Conservation (phyloP, 2,888 invertebrate species). For the Melipona bicolor region DNA sequence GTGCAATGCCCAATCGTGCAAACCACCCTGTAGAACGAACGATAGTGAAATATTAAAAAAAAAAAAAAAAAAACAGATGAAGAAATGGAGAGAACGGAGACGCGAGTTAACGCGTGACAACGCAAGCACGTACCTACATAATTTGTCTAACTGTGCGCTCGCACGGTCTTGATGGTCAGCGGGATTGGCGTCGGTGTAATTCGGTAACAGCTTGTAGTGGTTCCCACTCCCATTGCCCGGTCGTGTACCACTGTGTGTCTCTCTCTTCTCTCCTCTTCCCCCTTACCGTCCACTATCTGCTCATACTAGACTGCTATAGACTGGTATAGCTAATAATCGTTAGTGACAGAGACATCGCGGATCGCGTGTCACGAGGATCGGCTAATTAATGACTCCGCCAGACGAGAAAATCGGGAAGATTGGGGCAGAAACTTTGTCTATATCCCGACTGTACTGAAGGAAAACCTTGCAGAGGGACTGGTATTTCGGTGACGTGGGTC, state of each 20-base stretch:
- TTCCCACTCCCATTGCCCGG: conserved; percentile 71
- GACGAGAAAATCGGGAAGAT: conserved; percentile 2
- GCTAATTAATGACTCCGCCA: conserved; percentile 54
- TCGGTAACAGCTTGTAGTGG: conserved; percentile 77
- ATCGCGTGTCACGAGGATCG: conserved; percentile 44
- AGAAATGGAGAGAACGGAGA: conserved; percentile 2
- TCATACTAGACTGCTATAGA: conserved; percentile 60
- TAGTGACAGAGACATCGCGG: conserved; percentile 69
- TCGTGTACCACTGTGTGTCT: conserved; percentile 65
- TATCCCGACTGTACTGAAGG: neutral
- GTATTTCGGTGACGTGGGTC: too few relatives aligned
- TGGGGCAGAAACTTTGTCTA: neutral
- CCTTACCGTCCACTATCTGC: conserved; percentile 38
- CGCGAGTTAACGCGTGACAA: conserved; percentile 62
- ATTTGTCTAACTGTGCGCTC: conserved; percentile 73
- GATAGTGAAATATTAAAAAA: neutral
- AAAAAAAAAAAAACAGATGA: neutral
- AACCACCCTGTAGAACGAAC: too few relatives aligned
- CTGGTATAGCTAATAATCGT: conserved; percentile 72
- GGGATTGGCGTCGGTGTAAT: conserved; percentile 74
- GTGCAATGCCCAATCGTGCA: too few relatives aligned
- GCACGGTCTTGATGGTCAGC: conserved; percentile 69
- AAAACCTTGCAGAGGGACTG: too few relatives aligned
- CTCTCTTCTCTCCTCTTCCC: neutral
- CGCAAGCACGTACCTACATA: conserved; percentile 71